Evolutionary conservation across 2,888 invertebrate genomes (phyloP), one percentile per base, ranked within the genome.

Genomic region (Fragum sueziense): DNA sequence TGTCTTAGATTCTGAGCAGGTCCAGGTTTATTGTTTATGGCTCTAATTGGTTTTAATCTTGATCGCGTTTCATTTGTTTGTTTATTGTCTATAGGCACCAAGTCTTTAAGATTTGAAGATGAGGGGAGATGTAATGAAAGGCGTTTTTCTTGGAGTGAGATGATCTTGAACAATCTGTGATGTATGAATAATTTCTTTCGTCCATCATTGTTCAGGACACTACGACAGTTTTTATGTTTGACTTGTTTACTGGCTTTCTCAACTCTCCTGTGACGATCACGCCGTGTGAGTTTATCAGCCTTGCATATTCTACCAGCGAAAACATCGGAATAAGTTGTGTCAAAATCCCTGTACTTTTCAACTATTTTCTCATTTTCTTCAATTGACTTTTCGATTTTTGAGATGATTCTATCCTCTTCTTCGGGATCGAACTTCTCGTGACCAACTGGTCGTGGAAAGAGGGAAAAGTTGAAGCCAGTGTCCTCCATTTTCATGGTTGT

Each of bases 241-340:
- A 91, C 86, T 76, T 91, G 90, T 70, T 85, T 89, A 37, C 87
- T 88, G 11, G 89, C 90, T 80, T 91, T 92, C 47, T 77, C 72
- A 14, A 85, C 71, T 70, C 85, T 86, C 31, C 86, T 76, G 65
- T 89, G 80, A 37, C 82, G 82, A 67, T 90, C 89, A 25, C 52
- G 52, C 22, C 90, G 79, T 1, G 85, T 37, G 47, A 79, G 70
- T 52, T 82, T 84, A n/a, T 78, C 73, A 9, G 72, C 70, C 34
- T 83, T 84, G 72, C 86, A 85, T 29, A 80, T 77, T 20, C 80
- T 73, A 33, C 84, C 77, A 69, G 76, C 77, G 69, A 76, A 82
- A 9, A 79, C 54, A 47, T 74, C 79, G 52, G 69, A 74, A 14
- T 74, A 59, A 1, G 47, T 68, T 31, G 61, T 59, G 59, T 87